These are phyloP conservation scores for Drosophila putrida DNA, from an alignment of 2,888 invertebrate species.

Conservation along the genomic window DNA sequence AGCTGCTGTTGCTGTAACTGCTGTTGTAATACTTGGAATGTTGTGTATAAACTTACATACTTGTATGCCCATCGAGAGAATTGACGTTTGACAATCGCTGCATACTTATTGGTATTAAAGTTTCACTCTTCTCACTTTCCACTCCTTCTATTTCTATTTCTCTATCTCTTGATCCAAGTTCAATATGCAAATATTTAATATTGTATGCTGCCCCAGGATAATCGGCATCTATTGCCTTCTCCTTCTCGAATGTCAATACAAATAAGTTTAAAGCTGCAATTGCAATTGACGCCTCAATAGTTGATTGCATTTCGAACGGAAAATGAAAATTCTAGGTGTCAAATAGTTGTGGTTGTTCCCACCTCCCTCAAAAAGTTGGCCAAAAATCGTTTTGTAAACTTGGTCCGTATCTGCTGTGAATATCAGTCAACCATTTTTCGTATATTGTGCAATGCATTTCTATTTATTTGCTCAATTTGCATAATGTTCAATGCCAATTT, in stretches of 20 bases:
- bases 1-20: conserved; percentile 3
- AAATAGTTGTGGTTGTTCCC: background rate
- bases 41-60: conserved; percentile 15
- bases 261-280: conserved; percentile 56
- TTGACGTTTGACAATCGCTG: conserved; percentile 43
- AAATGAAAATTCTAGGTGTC: conserved; percentile 22
- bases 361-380: background rate
- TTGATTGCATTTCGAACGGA: conserved; percentile 54
- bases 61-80: conserved; percentile 20
- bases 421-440: conserved; percentile 9
- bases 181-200: conserved; percentile 55
- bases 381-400: conserved; percentile 2
- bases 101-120: conserved; percentile 20
- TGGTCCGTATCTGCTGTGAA: conserved; percentile 8
- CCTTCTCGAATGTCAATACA: conserved; percentile 61
- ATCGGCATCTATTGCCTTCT: conserved; percentile 5
- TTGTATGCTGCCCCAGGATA: conserved; percentile 26
- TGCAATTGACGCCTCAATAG: conserved; percentile 21
- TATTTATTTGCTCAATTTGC: conserved; percentile 31
- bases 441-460: conserved; percentile 35
- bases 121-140: background rate
- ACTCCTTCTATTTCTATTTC: background rate
- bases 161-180: conserved; percentile 6
- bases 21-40: conserved; percentile 7
- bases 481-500: conserved; percentile 23